phyloP scores from a whole-genome alignment of 1,140 invertebrate species.

The Branchinecta lindahli region DNA sequence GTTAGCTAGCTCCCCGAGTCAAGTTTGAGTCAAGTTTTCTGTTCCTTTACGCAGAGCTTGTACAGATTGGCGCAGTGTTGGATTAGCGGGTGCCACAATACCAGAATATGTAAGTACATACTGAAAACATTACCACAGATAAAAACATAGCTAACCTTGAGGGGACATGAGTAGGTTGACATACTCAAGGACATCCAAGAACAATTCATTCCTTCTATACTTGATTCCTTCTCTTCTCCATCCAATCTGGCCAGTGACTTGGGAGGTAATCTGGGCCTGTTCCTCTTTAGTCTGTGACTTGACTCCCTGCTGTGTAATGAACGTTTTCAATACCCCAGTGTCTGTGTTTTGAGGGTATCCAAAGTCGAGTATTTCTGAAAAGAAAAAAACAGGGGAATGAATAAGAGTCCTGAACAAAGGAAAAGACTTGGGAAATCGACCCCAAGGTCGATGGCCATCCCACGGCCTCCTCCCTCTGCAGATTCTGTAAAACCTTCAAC shows the following conservation, averaged over 20 bases:
- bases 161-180: conserved; percentile 99
- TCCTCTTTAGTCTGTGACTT: conserved; percentile 98
- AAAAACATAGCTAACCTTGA: conserved; percentile 49
- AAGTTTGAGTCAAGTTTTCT: too few relatives aligned
- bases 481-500: too few relatives aligned
- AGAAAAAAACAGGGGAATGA: conserved; percentile 22
- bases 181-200: conserved; percentile 97
- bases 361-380: conserved; percentile 94
- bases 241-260: conserved; percentile 98
- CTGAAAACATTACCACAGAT: too few relatives aligned
- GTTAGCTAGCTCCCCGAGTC: too few relatives aligned
- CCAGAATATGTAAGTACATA: too few relatives aligned
- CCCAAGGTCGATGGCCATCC: too few relatives aligned
- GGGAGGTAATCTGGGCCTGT: conserved; percentile 97
- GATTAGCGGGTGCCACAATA: too few relatives aligned
- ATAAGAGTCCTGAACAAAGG: too few relatives aligned
- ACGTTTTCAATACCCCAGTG: conserved; percentile 96
- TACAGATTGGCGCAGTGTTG: too few relatives aligned
- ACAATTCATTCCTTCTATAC: conserved; percentile 94
- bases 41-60: too few relatives aligned
- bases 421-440: too few relatives aligned
- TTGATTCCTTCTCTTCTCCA: conserved; percentile 99
- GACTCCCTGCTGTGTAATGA: conserved; percentile 98
- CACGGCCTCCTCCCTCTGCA: too few relatives aligned
- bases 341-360: conserved; percentile 99